These are phyloP conservation scores for Xiphydria camelus DNA, from an alignment of 2,888 invertebrate genomes.

Conservation along the genomic window DNA sequence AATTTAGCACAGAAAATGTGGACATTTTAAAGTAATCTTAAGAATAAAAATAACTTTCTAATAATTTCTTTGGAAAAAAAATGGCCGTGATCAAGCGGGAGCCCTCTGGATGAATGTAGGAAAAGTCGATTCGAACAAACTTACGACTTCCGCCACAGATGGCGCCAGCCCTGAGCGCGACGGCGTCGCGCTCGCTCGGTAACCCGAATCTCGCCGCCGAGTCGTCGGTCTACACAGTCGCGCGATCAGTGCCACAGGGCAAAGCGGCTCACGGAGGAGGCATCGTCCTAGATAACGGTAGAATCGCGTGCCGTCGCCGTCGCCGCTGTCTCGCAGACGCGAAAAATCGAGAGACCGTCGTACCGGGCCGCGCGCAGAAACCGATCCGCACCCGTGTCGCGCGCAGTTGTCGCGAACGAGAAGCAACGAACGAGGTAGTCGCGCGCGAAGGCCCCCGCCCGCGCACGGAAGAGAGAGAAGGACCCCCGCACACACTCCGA, in stretches of 20 bases:
- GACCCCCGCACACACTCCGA: neutral
- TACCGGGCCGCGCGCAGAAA: neutral
- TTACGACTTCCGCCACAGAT: too few relatives aligned
- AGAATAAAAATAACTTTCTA: too few relatives aligned
- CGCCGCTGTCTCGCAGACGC: slow-evolving; percentile 5
- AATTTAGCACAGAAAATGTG: too few relatives aligned
- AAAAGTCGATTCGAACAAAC: too few relatives aligned
- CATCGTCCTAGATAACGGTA: slow-evolving; percentile 56
- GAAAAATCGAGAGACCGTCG: slow-evolving; percentile 2
- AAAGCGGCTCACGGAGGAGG: slow-evolving; percentile 42
- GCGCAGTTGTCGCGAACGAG: too few relatives aligned
- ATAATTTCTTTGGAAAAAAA: too few relatives aligned
- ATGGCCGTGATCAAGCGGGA: too few relatives aligned
- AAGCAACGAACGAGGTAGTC: too few relatives aligned
- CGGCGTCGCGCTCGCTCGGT: neutral
- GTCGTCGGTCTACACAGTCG: neutral
- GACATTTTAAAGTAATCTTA: too few relatives aligned
- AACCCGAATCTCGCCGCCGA: too few relatives aligned
- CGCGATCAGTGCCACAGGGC: slow-evolving; percentile 9
- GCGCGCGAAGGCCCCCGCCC: neutral
- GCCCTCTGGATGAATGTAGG: too few relatives aligned
- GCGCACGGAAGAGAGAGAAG: neutral
- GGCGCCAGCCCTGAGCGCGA: neutral
- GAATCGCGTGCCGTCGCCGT: slow-evolving; percentile 40
- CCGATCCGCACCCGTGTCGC: too few relatives aligned